phyloP scores from a whole-genome alignment of 2,797 vertebrate species.

The Coregonus suidteri region DNA sequence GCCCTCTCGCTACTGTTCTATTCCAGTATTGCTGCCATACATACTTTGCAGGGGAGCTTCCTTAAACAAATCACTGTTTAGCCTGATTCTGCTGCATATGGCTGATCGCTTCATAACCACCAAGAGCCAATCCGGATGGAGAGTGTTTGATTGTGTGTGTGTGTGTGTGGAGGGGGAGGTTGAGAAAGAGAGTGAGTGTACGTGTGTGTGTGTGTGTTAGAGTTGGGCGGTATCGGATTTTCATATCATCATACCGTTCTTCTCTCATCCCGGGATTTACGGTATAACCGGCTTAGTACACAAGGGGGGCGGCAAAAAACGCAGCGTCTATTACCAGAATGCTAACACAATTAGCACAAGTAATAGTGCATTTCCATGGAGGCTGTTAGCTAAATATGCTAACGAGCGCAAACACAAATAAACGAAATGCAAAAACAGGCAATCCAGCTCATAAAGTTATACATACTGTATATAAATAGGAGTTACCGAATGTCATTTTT shows the following conservation, averaged over 20 bases:
- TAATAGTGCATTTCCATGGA: too few species aligned
- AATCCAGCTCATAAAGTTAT: too few species aligned
- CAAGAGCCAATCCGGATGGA: slow-evolving; percentile 35
- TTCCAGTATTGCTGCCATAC: slow-evolving; percentile 49
- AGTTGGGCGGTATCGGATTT: too few species aligned
- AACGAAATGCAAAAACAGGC: too few species aligned
- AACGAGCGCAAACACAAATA: too few species aligned
- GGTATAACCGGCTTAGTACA: not conserved
- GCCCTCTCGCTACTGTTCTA: slow-evolving; percentile 10
- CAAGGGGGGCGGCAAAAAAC: slow-evolving; percentile 5
- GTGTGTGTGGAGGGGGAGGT: not conserved
- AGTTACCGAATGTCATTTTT: too few species aligned
- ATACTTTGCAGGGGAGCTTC: slow-evolving; percentile 39
- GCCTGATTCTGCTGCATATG: slow-evolving; percentile 59
- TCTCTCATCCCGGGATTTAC: too few species aligned
- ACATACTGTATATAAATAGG: too few species aligned
- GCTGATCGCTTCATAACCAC: slow-evolving; percentile 43
- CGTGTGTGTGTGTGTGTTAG: slow-evolving; percentile 8
- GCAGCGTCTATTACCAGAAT: slow-evolving; percentile 18
- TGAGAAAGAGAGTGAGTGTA: too few species aligned
- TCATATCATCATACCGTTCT: too few species aligned
- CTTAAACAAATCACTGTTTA: slow-evolving; percentile 61
- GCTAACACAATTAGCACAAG: too few species aligned
- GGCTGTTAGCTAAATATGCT: too few species aligned
- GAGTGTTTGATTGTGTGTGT: slow-evolving; percentile 16